Percentiles rank a stretch among this genome's conserved stretches.
phyloP scores from a whole-genome alignment of 2,113 vertebrate species.

The Corythoichthys intestinalis region DNA sequence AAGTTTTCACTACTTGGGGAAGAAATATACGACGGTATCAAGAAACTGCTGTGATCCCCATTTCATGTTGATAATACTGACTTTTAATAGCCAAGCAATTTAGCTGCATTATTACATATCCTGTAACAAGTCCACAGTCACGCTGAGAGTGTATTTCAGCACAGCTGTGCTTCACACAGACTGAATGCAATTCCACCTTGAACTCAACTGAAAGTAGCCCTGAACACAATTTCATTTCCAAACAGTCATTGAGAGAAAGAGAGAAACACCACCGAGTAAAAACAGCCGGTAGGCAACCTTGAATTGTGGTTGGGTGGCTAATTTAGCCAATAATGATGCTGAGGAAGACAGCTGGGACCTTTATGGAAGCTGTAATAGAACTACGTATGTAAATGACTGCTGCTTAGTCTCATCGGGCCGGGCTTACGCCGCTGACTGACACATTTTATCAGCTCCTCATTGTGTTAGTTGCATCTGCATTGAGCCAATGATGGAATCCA shows the following conservation, averaged over 20 bases:
- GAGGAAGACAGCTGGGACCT: slow-evolving; percentile 68
- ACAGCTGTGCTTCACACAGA: slow-evolving; percentile 12
- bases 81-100: slow-evolving; percentile 7
- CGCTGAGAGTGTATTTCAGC: neutral
- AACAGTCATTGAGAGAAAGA: slow-evolving; percentile 8
- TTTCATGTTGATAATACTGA: neutral
- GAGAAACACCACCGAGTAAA: slow-evolving; percentile 35
- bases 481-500: slow-evolving; percentile 61
- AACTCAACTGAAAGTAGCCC: slow-evolving; percentile 13
- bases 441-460: slow-evolving; percentile 63
- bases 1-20: neutral
- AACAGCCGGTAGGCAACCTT: slow-evolving; percentile 40
- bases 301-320: slow-evolving; percentile 43
- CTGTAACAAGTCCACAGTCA: neutral
- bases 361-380: slow-evolving; percentile 61
- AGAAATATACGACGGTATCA: neutral
- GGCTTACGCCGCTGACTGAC: slow-evolving; percentile 59
- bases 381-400: slow-evolving; percentile 58
- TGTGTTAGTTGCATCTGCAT: slow-evolving; percentile 38
- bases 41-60: neutral
- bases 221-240: slow-evolving; percentile 36
- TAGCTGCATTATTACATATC: neutral
- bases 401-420: slow-evolving; percentile 46
- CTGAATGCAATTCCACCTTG: neutral
- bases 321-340: slow-evolving; percentile 67